A percentile compares a stretch with the other conserved stretches of the same genome.
Evolutionary conservation across 2,888 invertebrate species (phyloP).

Genomic region (Melangyna quadrimaculata): DNA sequence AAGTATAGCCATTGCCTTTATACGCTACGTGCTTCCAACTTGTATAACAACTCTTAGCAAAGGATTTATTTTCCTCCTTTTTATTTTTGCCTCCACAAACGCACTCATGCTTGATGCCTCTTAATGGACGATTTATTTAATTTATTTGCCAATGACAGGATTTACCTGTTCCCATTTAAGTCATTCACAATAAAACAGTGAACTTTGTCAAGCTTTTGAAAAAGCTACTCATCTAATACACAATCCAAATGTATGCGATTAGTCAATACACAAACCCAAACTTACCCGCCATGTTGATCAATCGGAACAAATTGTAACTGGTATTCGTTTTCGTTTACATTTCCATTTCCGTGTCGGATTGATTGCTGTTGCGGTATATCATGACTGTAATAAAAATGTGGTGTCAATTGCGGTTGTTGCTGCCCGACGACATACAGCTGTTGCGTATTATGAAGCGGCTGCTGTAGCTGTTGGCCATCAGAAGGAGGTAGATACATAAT

Average conservation of each 20-base stretch:
- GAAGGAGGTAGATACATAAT: slow-evolving; percentile 29
- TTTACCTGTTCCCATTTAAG: neutral
- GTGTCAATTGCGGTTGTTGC: slow-evolving; percentile 72
- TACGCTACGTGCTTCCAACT: neutral
- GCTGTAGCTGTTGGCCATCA: slow-evolving; percentile 68
- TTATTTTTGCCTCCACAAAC: neutral
- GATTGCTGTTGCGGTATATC: slow-evolving; percentile 67
- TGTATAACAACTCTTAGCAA: slow-evolving; percentile 20
- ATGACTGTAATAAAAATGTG: slow-evolving; percentile 69
- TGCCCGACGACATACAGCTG: slow-evolving; percentile 46
- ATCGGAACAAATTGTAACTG: slow-evolving; percentile 55
- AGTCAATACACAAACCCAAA: slow-evolving; percentile 28
- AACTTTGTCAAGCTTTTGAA: neutral
- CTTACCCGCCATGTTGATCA: slow-evolving; percentile 45
- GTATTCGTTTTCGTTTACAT: slow-evolving; percentile 39
- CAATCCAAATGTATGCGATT: slow-evolving; percentile 36
- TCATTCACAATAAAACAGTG: neutral
- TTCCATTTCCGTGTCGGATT: slow-evolving; percentile 33
- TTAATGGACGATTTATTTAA: neutral
- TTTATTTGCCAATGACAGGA: slow-evolving; percentile 5
- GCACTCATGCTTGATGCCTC: neutral
- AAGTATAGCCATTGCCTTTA: neutral
- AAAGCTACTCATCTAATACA: neutral
- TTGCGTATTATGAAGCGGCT: neutral
- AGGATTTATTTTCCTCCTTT: slow-evolving; percentile 37